These are phyloP conservation scores for Campoletis raptor DNA, from an alignment of 2,888 invertebrate genomes.

Conservation along the genomic window DNA sequence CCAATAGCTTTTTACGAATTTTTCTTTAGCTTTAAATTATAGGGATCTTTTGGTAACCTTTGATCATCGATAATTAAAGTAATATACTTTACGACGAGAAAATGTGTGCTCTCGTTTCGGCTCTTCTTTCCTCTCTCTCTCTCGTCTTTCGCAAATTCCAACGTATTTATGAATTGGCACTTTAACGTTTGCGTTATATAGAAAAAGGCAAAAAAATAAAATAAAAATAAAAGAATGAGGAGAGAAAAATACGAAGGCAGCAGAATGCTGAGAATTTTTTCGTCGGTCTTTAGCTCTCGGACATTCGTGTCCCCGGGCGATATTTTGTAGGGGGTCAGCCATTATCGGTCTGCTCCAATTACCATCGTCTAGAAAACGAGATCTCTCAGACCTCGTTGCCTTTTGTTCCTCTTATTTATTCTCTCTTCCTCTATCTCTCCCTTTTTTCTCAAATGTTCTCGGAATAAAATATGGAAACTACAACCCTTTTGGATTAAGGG, in stretches of 20 bases:
- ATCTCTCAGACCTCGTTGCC: constrained; percentile 62
- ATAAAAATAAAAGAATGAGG: background rate
- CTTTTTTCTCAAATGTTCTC: background rate
- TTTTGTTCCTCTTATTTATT: constrained; percentile 71
- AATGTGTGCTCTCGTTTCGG: constrained; percentile 9
- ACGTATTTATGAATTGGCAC: constrained; percentile 43
- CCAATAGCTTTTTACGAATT: background rate
- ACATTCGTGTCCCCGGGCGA: constrained; percentile 67
- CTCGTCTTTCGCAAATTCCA: constrained; percentile 35
- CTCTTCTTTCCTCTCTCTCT: background rate
- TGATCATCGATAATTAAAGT: constrained; percentile 36
- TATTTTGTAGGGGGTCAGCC: constrained; percentile 57
- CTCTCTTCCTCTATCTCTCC: constrained; percentile 8
- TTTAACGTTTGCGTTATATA: constrained; percentile 33
- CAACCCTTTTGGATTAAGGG: constrained; percentile 2
- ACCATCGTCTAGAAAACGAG: constrained; percentile 66
- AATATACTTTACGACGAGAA: constrained; percentile 37
- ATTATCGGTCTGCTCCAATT: constrained; percentile 71
- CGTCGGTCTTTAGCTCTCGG: constrained; percentile 44
- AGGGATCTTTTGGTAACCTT: constrained; percentile 24
- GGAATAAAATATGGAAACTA: constrained; percentile 13
- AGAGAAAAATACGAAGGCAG: constrained; percentile 44
- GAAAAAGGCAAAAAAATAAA: constrained; percentile 5
- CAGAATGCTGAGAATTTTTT: constrained; percentile 50
- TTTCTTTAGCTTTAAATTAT: constrained; percentile 1